Conservation (phyloP, 2,113 vertebrate genomes). For the Pseudorectes ferrugineus region DNA sequence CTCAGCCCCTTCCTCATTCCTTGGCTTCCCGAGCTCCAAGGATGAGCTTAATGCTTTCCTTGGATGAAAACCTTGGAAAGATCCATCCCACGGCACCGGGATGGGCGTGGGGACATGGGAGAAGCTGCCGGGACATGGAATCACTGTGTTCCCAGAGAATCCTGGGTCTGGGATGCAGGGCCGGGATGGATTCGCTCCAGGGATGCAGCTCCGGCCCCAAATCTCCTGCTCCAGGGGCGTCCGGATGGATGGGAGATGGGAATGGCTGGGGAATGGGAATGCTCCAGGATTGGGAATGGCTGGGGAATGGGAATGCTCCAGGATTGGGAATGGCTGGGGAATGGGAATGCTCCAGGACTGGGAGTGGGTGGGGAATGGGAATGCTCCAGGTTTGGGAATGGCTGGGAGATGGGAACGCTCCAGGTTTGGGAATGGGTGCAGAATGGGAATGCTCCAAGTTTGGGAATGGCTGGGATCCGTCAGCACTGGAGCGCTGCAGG, state of each 20-base stretch:
- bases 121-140: not conserved
- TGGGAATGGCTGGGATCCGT: not conserved
- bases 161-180: not conserved
- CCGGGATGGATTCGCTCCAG: not conserved
- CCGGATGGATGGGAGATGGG: not conserved
- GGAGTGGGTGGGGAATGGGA: not conserved
- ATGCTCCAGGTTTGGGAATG: too few relatives aligned
- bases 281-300: not conserved
- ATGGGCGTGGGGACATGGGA: not conserved
- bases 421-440: too few relatives aligned
- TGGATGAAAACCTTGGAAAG: not conserved
- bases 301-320: too few relatives aligned
- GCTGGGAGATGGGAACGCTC: not conserved
- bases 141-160: not conserved
- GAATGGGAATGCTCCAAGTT: too few relatives aligned
- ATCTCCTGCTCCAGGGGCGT: not conserved
- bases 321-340: not conserved
- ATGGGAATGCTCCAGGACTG: not conserved
- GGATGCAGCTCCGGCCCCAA: not conserved
- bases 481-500: rapidly evolving
- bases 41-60: not conserved
- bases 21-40: not conserved
- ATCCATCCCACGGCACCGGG: not conserved
- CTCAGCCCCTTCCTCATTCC: not conserved
- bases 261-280: not conserved